Evolutionary conservation across 2,888 invertebrate species (phyloP), one percentile per base, ranked within the genome.

Genomic region (Pammene aurita): DNA sequence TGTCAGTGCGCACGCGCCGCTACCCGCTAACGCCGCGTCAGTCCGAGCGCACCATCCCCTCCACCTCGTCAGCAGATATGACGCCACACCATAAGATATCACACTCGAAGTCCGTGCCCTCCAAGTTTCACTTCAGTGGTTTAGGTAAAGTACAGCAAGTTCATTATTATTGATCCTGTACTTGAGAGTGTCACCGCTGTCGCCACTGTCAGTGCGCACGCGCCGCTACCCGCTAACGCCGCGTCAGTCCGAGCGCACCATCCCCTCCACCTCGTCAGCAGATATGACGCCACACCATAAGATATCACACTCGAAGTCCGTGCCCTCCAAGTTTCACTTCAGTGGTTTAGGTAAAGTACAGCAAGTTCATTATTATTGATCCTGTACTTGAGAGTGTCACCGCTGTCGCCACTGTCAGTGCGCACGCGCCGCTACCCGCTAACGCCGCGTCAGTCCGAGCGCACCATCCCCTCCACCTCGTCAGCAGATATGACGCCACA

Each of bases 381-480:
- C 35, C 35, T 35, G 7, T 35, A 35, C n/a, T 35, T 35, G 35
- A 35, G n/a, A n/a, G 4, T 7, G 75, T 94, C 96, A 74, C 93
- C 94, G 1, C 97, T 97, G 82, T 96, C 96, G 62, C 96, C 96
- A 0, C 81, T 96, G 63, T 95, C 96, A 2, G 96, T 96, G 48
- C 93, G 96, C 7, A 95, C 96, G 63, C 95, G 96, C 62, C 94
- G 95, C 73, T 94, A 95, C 78, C 95, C 96, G 55, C 86, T 97
- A 35, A 97, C 97, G 0, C 97, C 97, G 52, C 92, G 97, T 14
- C 97, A 97, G 76, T 97, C 97, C 50, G 97, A 97, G 81, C 93
- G 96, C 14, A 95, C 96, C 60, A 92, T 97, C 42, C 79, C 94
- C 82, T 79, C 90, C 74, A 81, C 94, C 84, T 93, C 96, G 0